Conservation (phyloP, 2,888 invertebrate species). For the Gastracanthus pulcherrimus region DNA sequence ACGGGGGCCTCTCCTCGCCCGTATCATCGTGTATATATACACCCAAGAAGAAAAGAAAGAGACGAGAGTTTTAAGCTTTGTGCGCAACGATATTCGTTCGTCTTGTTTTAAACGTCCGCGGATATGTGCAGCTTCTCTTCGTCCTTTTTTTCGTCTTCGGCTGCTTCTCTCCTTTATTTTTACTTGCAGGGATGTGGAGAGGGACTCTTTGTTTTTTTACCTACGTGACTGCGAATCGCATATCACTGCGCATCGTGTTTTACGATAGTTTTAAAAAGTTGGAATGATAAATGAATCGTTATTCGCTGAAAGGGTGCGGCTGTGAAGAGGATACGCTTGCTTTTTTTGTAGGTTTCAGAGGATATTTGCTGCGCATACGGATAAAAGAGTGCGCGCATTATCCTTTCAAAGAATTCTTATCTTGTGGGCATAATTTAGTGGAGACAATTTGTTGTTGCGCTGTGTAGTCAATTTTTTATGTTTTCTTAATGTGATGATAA, state of each 20-base stretch:
- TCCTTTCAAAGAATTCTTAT: conserved; percentile 2
- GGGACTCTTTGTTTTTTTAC: conserved; percentile 13
- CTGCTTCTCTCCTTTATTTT: not conserved
- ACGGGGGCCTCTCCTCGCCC: conserved; percentile 50
- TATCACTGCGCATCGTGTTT: conserved; percentile 19
- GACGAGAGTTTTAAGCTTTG: conserved; percentile 1
- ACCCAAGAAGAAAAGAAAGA: not conserved
- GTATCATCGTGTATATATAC: not conserved
- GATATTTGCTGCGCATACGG: not conserved
- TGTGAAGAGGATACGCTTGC: not conserved
- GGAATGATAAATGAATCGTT: conserved; percentile 47
- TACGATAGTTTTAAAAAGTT: conserved; percentile 34
- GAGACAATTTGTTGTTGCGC: conserved; percentile 16
- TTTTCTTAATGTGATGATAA: no score
- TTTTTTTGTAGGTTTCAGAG: conserved; percentile 2
- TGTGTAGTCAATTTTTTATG: no score
- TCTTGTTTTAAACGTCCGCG: not conserved
- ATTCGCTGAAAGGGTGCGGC: not conserved
- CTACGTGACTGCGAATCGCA: not conserved
- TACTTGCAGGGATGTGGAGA: not conserved
- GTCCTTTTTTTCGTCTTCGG: not conserved
- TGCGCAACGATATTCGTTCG: not conserved
- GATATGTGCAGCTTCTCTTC: not conserved
- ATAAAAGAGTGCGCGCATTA: conserved; percentile 15
- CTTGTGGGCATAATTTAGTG: not conserved